Conservation (phyloP, 23 tunicate species). For the Clavelina lepadiformis region DNA sequence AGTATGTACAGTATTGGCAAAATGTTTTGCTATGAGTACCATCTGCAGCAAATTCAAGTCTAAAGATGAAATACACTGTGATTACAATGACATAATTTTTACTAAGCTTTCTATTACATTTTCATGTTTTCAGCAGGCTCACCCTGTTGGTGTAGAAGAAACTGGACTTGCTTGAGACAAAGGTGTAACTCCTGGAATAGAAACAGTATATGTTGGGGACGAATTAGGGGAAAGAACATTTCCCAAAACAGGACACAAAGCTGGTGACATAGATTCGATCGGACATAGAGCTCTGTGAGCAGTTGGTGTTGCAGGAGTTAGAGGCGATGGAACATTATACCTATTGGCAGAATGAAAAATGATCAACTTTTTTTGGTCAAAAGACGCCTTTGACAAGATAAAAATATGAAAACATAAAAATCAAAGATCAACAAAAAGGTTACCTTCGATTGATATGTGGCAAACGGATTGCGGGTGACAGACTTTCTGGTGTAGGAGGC, state of each 20-base stretch:
- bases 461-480: conserved; percentile 24
- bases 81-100: no score
- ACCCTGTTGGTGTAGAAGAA: conserved; percentile 66
- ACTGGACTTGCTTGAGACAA: neutral
- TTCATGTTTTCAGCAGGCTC: no score
- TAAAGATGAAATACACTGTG: no score
- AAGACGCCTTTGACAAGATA: no score
- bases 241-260: neutral
- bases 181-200: neutral
- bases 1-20: no score
- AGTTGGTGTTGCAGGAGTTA: conserved; percentile 31
- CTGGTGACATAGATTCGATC: conserved; percentile 34
- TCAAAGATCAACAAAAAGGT: no score
- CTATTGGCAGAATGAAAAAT: no score
- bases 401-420: no score
- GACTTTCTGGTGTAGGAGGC: conserved; percentile 38
- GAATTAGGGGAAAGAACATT: neutral
- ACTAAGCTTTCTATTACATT: no score
- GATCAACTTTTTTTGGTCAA: no score
- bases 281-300: conserved; percentile 4
- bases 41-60: no score
- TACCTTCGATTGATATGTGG: conserved; percentile 28
- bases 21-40: no score
- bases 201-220: conserved; percentile 1
- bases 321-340: conserved; percentile 19